Evolutionary conservation across 2,113 vertebrate species (phyloP), one percentile per base, ranked within the genome.

Genomic region (Aythya baeri): DNA sequence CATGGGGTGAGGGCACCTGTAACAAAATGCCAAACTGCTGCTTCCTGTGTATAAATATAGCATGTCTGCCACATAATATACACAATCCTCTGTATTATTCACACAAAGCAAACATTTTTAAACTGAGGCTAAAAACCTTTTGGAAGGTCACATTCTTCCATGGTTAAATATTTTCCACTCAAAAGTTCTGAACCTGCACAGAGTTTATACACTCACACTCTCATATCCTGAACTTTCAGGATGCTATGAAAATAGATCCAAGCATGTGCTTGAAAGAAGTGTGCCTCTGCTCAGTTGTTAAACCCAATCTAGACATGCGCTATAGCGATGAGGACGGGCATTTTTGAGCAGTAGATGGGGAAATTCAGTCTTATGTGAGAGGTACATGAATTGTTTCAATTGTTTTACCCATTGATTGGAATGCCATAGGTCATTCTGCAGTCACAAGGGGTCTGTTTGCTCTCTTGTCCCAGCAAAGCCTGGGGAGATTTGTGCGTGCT

Each of bases 131-230:
- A 72, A 49, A 91, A 88, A 74, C 38, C 65, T 66, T 82, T 68
- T 78, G 86, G 88, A 96, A 93, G 86, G 92, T 96, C 83, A 93
- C 83, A 70, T 88, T 55, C 22, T 92, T 92, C 54, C 62, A 46
- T 8, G 13, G 32, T 27, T 68, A 75, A 13, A 54, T 93, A 50
- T 62, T 86, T 80, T 87, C 73, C 36, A 57, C 41, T 55, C 38
- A 41, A 14, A 73, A 11, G 13, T n/a, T 85, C 80, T 63, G 68
- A 94, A 49, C 32, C 26, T 2, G 0, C n/a, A 32, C 11, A 77
- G 52, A 67, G n/a, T 62, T 67, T 34, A 41, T 11, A 50, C 11
- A 29, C 17, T 58, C 15, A 41, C 15, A 58, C 8, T 32, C 13
- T 36, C 10, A 17, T 38, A 63, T 26, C 78, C 46, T 54, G 58